Evolutionary conservation across 2,888 invertebrate species (phyloP), one percentile per base, ranked within the genome.

Genomic region (Corythucha ciliata): DNA sequence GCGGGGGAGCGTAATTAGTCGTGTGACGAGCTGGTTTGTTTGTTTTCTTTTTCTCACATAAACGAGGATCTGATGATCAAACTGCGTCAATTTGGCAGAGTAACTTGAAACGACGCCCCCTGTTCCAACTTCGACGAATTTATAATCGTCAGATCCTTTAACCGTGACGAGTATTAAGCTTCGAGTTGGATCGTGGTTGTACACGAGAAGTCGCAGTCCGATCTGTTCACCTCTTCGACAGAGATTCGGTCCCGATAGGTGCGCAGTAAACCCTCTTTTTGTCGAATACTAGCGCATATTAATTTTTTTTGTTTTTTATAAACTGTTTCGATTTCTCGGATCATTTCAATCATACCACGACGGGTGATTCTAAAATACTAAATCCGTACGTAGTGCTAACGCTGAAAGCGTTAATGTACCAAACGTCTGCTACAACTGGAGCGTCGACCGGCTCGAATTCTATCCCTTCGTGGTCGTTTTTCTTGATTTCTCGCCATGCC

Each of bases 1-100:
- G n/a, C n/a, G n/a, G n/a, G n/a, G 21, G 16, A 47, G 37, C 12
- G 8, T 20, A 18, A 24, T 5, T 24, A 40, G 40, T 34, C 39
- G 21, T 22, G 26, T 29, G 29, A 10, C 8, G 12, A 36, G 14
- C 8, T 36, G 8, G 8, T n/a, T 22, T 10, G 3, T 24, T 41
- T 12, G 8, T 22, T 41, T 2, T 8, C 21, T 27, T 10, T 45
- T 18, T 57, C 62, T 60, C 59, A 69, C 68, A 62, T 67, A 73
- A 53, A 74, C 67, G 50, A 75, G 66, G 57, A 74, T 72, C 56
- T 76, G 75, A 58, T 71, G 70, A 57, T 74, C 73, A 1, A 74
- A 74, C 12, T 60, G 60, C 5, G 68, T 65, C 4, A 69, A 68
- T 21, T 66, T 59, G 0, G 74, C 73, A 2, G 63, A 65, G 59